Evolutionary conservation across 2,888 invertebrate genomes (phyloP), one percentile per base, ranked within the genome.

Genomic region (Drosophila leonis): DNA sequence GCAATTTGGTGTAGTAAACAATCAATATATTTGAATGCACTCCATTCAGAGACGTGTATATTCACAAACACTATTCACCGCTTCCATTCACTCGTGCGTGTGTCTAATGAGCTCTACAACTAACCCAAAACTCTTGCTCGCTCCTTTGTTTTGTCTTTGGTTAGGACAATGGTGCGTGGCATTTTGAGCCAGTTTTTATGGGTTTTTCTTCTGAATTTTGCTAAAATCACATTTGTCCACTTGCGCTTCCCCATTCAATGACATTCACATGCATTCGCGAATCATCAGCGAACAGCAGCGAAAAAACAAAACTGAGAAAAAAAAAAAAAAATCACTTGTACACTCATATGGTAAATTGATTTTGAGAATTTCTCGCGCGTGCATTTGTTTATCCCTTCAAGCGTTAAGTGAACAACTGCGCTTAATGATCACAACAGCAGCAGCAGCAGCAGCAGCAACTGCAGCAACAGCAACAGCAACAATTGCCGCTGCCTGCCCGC

Each of bases 361-460:
- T 84, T 80, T 78, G 63, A 78, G 82, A 84, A 85, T 81, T 90
- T 83, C 70, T 79, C 78, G 73, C 73, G 67, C 76, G 82, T 72
- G 78, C 78, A 78, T 80, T 90, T 90, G 90, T 88, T 88, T 80
- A 75, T 78, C 77, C 85, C 82, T 78, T 82, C 72, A 76, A 85
- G 90, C 90, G 86, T 87, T 85, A 88, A 90, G 82, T 82, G 84
- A 82, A 84, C 83, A 90, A 86, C 83, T 74, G 80, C 80, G 83
- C 78, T 86, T 88, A 84, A 78, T 78, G 78, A 78, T 78, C 78
- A 66, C 79, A 72, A 62, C 68, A 67, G 49, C 64, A 51, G 15
- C 56, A 77, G 1, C 64, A 64, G 0, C 60, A 57, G 1, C 39
- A 31, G 3, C 61, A 62, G 8, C 65, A 61, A 0, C 39, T 20